phyloP scores from a whole-genome alignment of 2,888 invertebrate species.

The Melitaea athalia region DNA sequence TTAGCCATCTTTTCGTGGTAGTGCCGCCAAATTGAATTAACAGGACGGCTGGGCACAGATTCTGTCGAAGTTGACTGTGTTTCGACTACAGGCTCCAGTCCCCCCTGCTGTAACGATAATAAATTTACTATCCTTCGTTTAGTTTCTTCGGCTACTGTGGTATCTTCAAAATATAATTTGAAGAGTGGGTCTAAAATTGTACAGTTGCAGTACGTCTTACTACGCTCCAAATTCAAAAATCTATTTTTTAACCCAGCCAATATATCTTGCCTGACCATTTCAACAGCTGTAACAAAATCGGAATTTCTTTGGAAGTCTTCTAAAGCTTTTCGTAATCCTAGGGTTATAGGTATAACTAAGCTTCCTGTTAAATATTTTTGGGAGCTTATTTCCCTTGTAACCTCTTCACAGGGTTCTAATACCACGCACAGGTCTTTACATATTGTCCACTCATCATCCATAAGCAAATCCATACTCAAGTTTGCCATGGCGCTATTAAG shows the following conservation, averaged over 20 bases:
- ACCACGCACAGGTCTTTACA: neutral
- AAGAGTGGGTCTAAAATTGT: conserved; percentile 24
- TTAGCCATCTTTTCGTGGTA: no score
- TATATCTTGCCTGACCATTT: conserved; percentile 14
- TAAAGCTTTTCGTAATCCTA: conserved; percentile 12
- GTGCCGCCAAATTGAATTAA: no score
- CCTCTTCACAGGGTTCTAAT: neutral
- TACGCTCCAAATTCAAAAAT: conserved; percentile 15
- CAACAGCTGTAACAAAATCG: neutral
- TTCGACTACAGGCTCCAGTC: no score
- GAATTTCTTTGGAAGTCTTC: neutral
- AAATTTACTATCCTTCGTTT: no score
- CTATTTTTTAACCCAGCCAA: conserved; percentile 17
- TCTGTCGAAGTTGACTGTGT: no score
- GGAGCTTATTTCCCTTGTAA: neutral
- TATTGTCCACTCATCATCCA: neutral
- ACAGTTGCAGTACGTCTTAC: conserved; percentile 20
- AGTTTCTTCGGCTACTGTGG: no score
- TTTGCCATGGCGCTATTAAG: no score
- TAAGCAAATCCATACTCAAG: no score
- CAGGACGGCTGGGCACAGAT: no score
- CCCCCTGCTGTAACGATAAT: no score
- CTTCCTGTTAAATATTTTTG: conserved; percentile 1
- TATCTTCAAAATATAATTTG: conserved; percentile 22
- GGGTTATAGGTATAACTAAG: conserved; percentile 16